Conservation (phyloP, 2,797 vertebrate species). For the Lagorchestes hirsutus region DNA sequence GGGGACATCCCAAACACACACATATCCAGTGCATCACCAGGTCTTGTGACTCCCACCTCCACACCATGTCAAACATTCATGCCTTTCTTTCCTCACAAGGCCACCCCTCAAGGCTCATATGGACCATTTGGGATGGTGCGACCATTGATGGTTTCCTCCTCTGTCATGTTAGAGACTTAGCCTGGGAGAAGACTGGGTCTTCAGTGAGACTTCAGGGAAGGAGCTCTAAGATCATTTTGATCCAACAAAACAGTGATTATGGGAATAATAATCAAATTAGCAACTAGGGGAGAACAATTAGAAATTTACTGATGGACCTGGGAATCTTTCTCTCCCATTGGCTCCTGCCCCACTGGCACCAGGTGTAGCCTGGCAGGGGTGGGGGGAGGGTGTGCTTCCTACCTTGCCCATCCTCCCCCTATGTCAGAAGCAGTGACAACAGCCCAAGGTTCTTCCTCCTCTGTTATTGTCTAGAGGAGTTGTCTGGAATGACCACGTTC, state of each 20-base stretch:
- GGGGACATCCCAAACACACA: background rate
- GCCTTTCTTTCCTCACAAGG: no score
- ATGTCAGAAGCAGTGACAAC: background rate
- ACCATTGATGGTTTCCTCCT: background rate
- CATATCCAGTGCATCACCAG: fast-evolving
- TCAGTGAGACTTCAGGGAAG: background rate
- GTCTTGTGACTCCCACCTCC: no score
- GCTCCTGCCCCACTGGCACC: background rate
- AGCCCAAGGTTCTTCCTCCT: background rate
- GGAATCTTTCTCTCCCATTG: background rate
- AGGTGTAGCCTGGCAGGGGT: background rate
- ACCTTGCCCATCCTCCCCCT: background rate
- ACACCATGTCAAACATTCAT: no score
- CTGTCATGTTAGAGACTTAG: background rate
- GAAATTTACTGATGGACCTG: background rate
- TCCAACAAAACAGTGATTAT: background rate
- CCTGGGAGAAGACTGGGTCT: background rate
- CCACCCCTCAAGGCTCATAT: background rate
- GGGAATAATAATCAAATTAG: background rate
- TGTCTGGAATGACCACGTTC: background rate
- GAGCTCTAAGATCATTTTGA: background rate
- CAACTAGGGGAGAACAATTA: background rate
- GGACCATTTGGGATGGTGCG: background rate
- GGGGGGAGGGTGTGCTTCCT: no score
- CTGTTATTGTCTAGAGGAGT: background rate